phyloP scores from a whole-genome alignment of 2,797 vertebrate genomes.

The Eremophila alpestris region DNA sequence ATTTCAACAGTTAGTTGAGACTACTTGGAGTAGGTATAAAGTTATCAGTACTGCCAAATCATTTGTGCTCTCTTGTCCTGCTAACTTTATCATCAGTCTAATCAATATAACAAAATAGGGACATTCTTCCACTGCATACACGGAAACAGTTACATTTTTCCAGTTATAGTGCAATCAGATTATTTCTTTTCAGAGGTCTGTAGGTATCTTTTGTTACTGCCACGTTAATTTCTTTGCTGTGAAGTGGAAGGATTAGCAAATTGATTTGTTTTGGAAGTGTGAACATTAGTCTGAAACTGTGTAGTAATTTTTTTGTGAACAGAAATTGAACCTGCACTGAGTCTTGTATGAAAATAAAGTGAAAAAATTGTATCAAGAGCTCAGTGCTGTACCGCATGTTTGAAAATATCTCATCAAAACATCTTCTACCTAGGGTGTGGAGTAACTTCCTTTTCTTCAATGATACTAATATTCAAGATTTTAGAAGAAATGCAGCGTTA shows the following conservation, averaged over 20 bases:
- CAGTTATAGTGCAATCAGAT: constrained; percentile 33
- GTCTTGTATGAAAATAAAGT: constrained; percentile 32
- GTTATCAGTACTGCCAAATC: constrained; percentile 26
- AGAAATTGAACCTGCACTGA: constrained; percentile 8
- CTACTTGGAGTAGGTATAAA: constrained; percentile 39
- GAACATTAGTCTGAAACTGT: not conserved
- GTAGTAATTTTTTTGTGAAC: not conserved
- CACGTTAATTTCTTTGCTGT: not conserved
- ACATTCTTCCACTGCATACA: constrained; percentile 30
- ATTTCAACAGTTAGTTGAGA: not conserved
- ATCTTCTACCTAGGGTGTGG: not conserved
- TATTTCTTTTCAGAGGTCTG: constrained; percentile 29
- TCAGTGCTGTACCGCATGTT: not conserved
- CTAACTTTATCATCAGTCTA: constrained; percentile 51
- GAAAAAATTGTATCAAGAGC: constrained; percentile 14
- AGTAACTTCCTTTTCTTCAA: not conserved
- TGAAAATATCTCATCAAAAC: constrained; percentile 51
- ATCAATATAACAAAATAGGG: constrained; percentile 18
- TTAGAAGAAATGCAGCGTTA: not conserved
- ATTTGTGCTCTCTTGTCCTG: constrained; percentile 37
- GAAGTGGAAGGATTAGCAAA: not conserved
- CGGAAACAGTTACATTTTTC: constrained; percentile 56
- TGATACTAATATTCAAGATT: not conserved
- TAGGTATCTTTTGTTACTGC: constrained; percentile 51
- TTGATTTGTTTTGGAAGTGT: constrained; percentile 19